A percentile compares a stretch with the other conserved stretches of the same genome.
Evolutionary conservation across 1,140 invertebrate species (phyloP).

Genomic region (Drosophila rhopaloa): DNA sequence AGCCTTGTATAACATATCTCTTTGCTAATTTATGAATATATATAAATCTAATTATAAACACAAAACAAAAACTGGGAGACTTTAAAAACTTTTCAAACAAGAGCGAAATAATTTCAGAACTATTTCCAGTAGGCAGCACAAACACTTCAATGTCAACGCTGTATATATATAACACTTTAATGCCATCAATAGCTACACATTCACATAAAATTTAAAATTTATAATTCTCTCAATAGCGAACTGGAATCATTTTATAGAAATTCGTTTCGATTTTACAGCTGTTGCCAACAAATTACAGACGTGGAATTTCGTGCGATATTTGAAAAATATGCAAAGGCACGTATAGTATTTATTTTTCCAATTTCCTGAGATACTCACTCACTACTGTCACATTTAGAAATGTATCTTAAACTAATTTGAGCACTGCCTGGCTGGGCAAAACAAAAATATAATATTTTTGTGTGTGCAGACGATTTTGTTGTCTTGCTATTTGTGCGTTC

Average conservation of each 20-base stretch:
- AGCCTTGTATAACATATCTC: slow-evolving; percentile 27
- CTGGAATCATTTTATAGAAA: slow-evolving; percentile 23
- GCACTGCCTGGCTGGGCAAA: slow-evolving; percentile 64
- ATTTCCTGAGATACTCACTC: slow-evolving; percentile 61
- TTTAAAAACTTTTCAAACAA: slow-evolving; percentile 14
- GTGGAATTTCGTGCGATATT: slow-evolving; percentile 8
- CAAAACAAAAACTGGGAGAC: slow-evolving; percentile 28
- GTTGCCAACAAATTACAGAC: slow-evolving; percentile 64
- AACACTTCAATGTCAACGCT: slow-evolving; percentile 55
- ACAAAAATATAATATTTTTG: slow-evolving; percentile 56
- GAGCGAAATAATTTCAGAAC: slow-evolving; percentile 18
- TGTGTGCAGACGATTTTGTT: slow-evolving; percentile 40
- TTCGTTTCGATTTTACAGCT: slow-evolving; percentile 55
- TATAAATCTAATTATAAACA: slow-evolving; percentile 23
- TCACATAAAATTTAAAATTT: slow-evolving; percentile 1
- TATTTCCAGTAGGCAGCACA: slow-evolving; percentile 27
- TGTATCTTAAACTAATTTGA: slow-evolving; percentile 82
- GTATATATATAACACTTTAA: slow-evolving; percentile 4
- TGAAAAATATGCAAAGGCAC: slow-evolving; percentile 17
- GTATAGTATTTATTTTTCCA: slow-evolving; percentile 59
- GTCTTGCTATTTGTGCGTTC: slow-evolving; percentile 23
- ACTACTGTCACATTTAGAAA: slow-evolving; percentile 81
- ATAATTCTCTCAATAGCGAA: slow-evolving; percentile 9
- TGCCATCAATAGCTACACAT: not conserved
- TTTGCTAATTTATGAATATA: slow-evolving; percentile 5